A percentile compares a stretch with the other conserved stretches of the same genome.
phyloP scores from a whole-genome alignment of 2,113 vertebrate genomes.

The Prunella fulvescens region DNA sequence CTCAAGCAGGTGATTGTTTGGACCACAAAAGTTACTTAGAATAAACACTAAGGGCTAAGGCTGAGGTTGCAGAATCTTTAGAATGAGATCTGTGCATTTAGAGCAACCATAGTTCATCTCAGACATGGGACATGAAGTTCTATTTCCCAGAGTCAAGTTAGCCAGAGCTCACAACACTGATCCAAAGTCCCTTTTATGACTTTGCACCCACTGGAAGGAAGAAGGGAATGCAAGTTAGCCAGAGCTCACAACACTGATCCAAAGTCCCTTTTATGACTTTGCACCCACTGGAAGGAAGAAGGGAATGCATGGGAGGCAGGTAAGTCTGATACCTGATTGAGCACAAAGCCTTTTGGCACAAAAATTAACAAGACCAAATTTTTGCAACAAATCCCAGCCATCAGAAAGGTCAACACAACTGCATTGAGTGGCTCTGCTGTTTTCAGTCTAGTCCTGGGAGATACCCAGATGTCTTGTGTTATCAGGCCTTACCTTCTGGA shows the following conservation, averaged over 20 bases:
- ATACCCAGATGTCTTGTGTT: background rate
- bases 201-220: background rate
- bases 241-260: background rate
- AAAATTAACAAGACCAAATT: accelerated
- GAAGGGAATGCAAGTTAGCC: background rate
- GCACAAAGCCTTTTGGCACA: background rate
- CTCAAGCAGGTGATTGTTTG: background rate
- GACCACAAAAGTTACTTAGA: background rate
- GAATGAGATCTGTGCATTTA: background rate
- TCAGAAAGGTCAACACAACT: background rate
- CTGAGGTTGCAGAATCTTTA: background rate
- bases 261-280: background rate
- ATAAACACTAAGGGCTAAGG: background rate
- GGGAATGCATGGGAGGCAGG: background rate
- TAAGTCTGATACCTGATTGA: background rate
- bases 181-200: background rate
- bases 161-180: background rate
- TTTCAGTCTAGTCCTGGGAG: background rate
- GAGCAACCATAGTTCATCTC: background rate
- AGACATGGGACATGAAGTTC: background rate
- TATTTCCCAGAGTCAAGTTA: accelerated
- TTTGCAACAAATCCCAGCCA: background rate
- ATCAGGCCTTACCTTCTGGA: background rate
- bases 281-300: accelerated
- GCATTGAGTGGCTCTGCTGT: background rate